Conservation (phyloP, 2,113 vertebrate species). For the Nanorana parkeri region DNA sequence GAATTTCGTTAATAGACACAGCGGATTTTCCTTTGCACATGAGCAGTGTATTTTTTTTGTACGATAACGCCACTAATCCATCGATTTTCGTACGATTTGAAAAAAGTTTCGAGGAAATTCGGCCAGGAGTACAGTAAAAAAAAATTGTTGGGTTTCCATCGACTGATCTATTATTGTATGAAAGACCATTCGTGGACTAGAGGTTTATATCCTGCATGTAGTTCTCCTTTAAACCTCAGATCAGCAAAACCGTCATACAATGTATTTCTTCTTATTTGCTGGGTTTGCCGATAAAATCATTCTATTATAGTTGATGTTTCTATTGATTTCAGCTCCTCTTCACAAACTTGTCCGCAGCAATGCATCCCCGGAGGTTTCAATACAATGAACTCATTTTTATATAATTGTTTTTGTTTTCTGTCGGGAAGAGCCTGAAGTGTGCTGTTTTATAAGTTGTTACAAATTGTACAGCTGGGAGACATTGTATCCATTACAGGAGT, state of each 20-base stretch:
- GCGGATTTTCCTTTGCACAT: too few species aligned
- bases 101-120: too few species aligned
- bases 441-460: conserved; percentile 30
- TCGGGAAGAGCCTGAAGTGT: conserved; percentile 16
- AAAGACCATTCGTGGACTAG: too few species aligned
- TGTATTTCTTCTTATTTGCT: not conserved
- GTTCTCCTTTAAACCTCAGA: too few species aligned
- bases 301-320: conserved; percentile 35
- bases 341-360: not conserved
- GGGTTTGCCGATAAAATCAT: not conserved
- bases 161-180: too few species aligned
- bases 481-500: conserved; percentile 8
- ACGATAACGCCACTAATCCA: too few species aligned
- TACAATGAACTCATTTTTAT: conserved; percentile 33
- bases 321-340: conserved; percentile 31
- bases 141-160: too few species aligned
- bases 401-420: conserved; percentile 1
- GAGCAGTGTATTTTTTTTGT: too few species aligned
- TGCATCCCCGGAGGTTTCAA: conserved; percentile 27
- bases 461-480: conserved; percentile 23
- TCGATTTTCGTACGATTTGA: too few species aligned
- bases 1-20: too few species aligned
- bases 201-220: too few species aligned
- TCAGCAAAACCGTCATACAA: not conserved
- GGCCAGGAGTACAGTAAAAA: too few species aligned